Conservation (phyloP, 2,113 vertebrate species). For the Beaufortia kweichowensis region DNA sequence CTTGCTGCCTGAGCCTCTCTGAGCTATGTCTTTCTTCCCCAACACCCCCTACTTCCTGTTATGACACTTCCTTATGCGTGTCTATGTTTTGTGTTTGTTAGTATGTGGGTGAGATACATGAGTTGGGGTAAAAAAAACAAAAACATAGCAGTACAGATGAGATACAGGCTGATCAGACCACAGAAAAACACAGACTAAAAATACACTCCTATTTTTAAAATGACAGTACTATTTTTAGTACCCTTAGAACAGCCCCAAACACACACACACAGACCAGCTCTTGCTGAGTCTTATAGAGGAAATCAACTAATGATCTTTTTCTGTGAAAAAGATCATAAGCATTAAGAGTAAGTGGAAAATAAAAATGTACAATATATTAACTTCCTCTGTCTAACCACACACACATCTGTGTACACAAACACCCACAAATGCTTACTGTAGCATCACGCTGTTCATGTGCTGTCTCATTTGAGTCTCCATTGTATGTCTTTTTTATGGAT, state of each 20-base stretch:
- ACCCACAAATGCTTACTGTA: neutral
- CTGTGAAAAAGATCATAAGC: neutral
- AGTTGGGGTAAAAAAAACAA: neutral
- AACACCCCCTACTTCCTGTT: constrained; percentile 53
- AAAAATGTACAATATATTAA: neutral
- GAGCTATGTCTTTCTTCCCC: constrained; percentile 21
- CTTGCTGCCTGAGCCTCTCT: neutral
- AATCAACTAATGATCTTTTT: constrained; percentile 2
- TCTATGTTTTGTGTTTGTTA: neutral
- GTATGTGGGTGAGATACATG: constrained; percentile 4
- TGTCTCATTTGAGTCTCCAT: neutral
- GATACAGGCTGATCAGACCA: too few relatives aligned
- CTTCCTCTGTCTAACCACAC: neutral
- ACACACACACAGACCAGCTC: neutral
- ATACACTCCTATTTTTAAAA: neutral
- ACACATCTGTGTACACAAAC: neutral
- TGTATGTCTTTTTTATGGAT: too few relatives aligned
- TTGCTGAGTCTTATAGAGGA: neutral
- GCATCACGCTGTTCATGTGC: neutral
- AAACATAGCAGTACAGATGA: too few relatives aligned
- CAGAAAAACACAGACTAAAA: neutral
- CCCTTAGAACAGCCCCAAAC: neutral
- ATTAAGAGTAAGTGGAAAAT: neutral
- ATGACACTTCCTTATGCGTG: constrained; percentile 52
- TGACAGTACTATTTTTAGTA: constrained; percentile 39